Evolutionary conservation across 2,113 vertebrate species (phyloP).

Genomic region (Sander lucioperca): DNA sequence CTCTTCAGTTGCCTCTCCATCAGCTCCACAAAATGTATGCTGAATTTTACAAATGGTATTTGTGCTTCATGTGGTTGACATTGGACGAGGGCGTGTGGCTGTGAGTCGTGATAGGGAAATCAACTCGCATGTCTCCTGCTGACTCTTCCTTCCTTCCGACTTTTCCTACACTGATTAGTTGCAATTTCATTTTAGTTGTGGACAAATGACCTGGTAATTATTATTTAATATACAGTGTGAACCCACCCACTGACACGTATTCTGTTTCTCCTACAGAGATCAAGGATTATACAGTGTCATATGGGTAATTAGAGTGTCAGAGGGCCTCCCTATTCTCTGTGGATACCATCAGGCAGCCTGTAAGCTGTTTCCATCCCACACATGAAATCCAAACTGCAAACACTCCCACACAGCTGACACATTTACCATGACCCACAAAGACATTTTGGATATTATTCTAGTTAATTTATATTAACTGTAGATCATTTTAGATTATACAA

Average conservation of each 20-base stretch:
- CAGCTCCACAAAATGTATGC: too few relatives aligned
- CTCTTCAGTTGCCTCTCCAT: too few relatives aligned
- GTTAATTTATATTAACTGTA: not conserved
- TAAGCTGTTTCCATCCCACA: constrained; percentile 11
- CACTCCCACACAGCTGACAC: constrained; percentile 15
- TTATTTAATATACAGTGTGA: not conserved
- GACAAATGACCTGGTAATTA: not conserved
- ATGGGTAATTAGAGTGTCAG: not conserved
- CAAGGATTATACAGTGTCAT: not conserved
- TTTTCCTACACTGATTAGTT: not conserved
- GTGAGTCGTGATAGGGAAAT: too few relatives aligned
- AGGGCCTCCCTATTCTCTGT: not conserved
- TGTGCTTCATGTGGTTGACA: too few relatives aligned
- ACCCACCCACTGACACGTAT: not conserved
- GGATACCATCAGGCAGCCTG: not conserved
- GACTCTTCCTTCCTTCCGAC: not conserved
- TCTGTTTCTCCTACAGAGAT: not conserved
- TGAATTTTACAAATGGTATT: too few relatives aligned
- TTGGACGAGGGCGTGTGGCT: too few relatives aligned
- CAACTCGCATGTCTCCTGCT: too few relatives aligned
- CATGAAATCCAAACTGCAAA: constrained; percentile 36
- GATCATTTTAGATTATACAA: not conserved
- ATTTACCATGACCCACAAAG: not conserved
- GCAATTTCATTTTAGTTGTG: not conserved
- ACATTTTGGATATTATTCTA: not conserved